These are phyloP conservation scores for Drosophila suzukii DNA, from an alignment of 1,140 invertebrate species.

Conservation along the genomic window DNA sequence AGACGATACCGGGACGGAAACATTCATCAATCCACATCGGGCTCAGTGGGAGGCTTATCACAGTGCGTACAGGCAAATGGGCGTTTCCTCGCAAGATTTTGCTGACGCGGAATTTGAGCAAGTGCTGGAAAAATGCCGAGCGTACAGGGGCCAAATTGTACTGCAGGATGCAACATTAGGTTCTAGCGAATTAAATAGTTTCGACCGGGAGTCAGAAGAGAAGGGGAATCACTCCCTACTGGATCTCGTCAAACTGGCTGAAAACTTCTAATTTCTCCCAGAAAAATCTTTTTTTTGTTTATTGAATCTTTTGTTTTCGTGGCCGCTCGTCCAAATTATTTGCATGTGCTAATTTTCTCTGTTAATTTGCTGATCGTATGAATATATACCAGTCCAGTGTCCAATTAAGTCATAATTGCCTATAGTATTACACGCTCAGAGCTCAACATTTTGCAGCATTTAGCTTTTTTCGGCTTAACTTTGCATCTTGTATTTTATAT, in stretches of 20 bases:
- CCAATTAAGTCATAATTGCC: no score
- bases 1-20: slow-evolving; percentile 1
- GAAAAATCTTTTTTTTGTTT: neutral
- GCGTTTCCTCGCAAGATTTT: neutral
- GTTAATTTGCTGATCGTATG: neutral
- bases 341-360: neutral
- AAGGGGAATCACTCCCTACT: slow-evolving; percentile 40
- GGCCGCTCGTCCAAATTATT: slow-evolving; percentile 45
- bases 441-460: no score
- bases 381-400: neutral
- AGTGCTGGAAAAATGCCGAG: slow-evolving; percentile 50
- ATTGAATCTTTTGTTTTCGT: neutral
- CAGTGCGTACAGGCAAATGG: neutral
- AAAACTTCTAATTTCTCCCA: slow-evolving; percentile 36
- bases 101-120: slow-evolving; percentile 39
- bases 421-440: no score
- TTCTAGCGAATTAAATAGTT: neutral
- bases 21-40: neutral
- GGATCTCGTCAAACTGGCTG: slow-evolving; percentile 49
- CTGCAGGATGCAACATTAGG: neutral
- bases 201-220: neutral
- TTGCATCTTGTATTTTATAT: no score
- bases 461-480: no score
- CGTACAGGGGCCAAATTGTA: neutral
- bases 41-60: slow-evolving; percentile 48